Evolutionary conservation across 2,797 vertebrate species (phyloP), one percentile per base, ranked within the genome.

Genomic region (Dendrocincla tyrannina): DNA sequence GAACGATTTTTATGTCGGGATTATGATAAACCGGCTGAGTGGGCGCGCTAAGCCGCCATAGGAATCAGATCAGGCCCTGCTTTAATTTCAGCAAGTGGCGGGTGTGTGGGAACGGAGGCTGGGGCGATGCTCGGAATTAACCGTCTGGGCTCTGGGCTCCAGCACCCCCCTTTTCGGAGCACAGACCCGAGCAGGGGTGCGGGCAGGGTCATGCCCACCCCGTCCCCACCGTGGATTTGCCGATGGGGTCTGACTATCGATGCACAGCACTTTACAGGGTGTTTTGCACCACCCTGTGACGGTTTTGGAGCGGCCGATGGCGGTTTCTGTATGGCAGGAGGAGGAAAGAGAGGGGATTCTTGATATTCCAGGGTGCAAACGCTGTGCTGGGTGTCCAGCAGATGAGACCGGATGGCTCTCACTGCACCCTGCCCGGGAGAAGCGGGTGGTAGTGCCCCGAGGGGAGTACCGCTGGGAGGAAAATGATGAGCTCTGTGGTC

Each of bases 21-120:
- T 95, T 96, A 91, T 70, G 90, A 85, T 67, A 89, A 92, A 94
- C 10, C 46, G 7, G 86, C 85, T 89, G 92, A 95, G 88, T 76
- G 88, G 93, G 94, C 6, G 62, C 75, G 2, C 25, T 95, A 92
- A 93, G 89, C 87, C 25, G 28, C 89, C 67, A 19, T n/a, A 66
- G 47, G 96, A 85, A 93, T 60, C 81, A 49, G 85, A 66, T 92
- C 94, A 59, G 87, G 89, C 92, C 89, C 75, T 4, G 70, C 75
- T 93, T 93, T 92, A 28, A 87, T 96, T 91, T 55, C 82, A 64
- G 80, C 76, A 1, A 85, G 84, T n/a, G 91, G 50, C 44, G 73
- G 81, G 1, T 49, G 73, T 53, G 89, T 79, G 94, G 89, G 86
- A 85, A 62, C 23, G 22, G 69, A 25, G 50, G 33, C 82, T 4